Conservation (phyloP, 2,797 vertebrate genomes). For the Dipus sagitta region DNA sequence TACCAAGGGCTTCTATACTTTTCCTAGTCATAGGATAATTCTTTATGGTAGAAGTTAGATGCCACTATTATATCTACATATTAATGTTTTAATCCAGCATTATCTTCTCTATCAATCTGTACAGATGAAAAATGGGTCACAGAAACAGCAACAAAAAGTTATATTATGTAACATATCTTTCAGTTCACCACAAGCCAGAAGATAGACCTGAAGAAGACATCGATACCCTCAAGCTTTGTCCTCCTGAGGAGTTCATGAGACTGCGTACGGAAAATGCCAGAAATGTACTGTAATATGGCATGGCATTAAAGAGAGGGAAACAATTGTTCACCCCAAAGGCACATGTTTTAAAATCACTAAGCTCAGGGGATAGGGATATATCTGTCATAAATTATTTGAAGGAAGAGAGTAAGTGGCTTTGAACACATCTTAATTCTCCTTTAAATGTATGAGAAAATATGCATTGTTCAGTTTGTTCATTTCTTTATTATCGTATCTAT, state of each 20-base stretch:
- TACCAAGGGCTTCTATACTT: neutral
- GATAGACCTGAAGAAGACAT: neutral
- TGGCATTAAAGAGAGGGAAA: neutral
- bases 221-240: constrained; percentile 61
- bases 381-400: neutral
- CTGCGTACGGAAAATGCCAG: neutral
- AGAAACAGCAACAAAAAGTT: neutral
- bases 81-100: neutral
- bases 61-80: neutral
- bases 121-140: neutral
- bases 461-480: neutral
- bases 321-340: neutral
- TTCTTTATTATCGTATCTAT: neutral
- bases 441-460: neutral
- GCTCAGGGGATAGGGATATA: no score
- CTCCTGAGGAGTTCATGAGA: constrained; percentile 54
- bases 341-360: neutral
- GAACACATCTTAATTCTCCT: neutral
- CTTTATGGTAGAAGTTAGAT: neutral
- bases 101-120: neutral
- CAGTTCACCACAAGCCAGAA: neutral
- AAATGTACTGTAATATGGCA: constrained; percentile 19
- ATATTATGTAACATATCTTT: neutral
- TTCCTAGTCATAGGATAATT: neutral
- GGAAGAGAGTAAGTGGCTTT: neutral